Percentiles rank a stretch among this genome's conserved stretches.
Conservation (phyloP, 2,113 vertebrate species). For the Epinephelus fuscoguttatus region DNA sequence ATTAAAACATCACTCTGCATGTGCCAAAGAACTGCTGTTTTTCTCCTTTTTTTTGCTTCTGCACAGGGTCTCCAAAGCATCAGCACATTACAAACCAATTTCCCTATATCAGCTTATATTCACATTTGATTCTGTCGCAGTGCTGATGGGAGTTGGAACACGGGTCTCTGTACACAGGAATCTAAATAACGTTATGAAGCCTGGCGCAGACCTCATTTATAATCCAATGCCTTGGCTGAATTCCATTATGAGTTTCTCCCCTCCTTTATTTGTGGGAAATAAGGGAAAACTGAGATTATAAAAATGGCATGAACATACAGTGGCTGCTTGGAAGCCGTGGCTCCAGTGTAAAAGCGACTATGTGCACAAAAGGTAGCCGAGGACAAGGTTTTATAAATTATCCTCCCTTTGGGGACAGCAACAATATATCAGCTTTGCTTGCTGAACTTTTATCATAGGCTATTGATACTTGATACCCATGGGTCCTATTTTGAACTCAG, state of each 20-base stretch:
- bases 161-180: slow-evolving; percentile 94
- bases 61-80: slow-evolving; percentile 90
- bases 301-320: slow-evolving; percentile 80
- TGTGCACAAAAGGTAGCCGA: slow-evolving; percentile 74
- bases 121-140: slow-evolving; percentile 95
- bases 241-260: slow-evolving; percentile 92
- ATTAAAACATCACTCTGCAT: slow-evolving; percentile 85
- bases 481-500: slow-evolving; percentile 59
- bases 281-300: slow-evolving; percentile 83
- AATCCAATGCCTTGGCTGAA: slow-evolving; percentile 95
- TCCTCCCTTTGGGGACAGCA: slow-evolving; percentile 62
- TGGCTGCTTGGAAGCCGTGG: slow-evolving; percentile 61
- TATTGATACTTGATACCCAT: slow-evolving; percentile 69
- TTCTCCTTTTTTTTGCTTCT: slow-evolving; percentile 63
- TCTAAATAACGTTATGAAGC: slow-evolving; percentile 97
- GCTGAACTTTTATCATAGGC: slow-evolving; percentile 73
- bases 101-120: slow-evolving; percentile 98
- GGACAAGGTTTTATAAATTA: slow-evolving; percentile 78
- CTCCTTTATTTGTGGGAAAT: slow-evolving; percentile 90
- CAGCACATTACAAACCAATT: slow-evolving; percentile 98
- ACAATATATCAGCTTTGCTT: slow-evolving; percentile 72
- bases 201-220: slow-evolving; percentile 99
- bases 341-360: slow-evolving; percentile 64
- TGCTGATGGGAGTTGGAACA: slow-evolving; percentile 97
- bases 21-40: slow-evolving; percentile 83